A percentile compares a stretch with the other conserved stretches of the same genome.
Conservation (phyloP, 2,797 vertebrate species). For the Micromesistius poutassou region DNA sequence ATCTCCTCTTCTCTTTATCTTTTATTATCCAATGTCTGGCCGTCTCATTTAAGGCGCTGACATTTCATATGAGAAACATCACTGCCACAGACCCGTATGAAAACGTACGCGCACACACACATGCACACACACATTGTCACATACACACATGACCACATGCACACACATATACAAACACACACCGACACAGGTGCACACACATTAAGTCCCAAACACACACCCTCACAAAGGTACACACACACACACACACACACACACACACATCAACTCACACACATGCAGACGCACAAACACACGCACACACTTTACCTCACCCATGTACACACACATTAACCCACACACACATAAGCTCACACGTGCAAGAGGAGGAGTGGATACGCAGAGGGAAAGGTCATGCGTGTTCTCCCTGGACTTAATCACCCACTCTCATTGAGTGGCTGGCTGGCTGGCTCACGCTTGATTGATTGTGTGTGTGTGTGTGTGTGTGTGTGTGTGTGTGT, state of each 20-base stretch:
- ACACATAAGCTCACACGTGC: slow-evolving; percentile 25
- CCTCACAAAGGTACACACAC: slow-evolving; percentile 31
- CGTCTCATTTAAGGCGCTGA: slow-evolving; percentile 66
- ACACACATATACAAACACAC: slow-evolving; percentile 59
- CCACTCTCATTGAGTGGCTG: slow-evolving; percentile 71
- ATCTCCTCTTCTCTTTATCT: slow-evolving; percentile 14
- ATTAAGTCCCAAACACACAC: slow-evolving; percentile 30
- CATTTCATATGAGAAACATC: slow-evolving; percentile 69
- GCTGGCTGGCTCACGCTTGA: slow-evolving; percentile 62
- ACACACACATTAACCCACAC: slow-evolving; percentile 44
- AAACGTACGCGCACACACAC: slow-evolving; percentile 50
- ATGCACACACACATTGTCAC: slow-evolving; percentile 61
- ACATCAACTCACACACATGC: slow-evolving; percentile 36
- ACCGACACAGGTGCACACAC: slow-evolving; percentile 52
- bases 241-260: slow-evolving; percentile 30
- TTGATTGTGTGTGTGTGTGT: slow-evolving; percentile 18
- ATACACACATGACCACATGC: slow-evolving; percentile 55
- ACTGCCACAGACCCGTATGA: slow-evolving; percentile 68
- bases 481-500: slow-evolving; percentile 9
- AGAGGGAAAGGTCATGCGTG: slow-evolving; percentile 73
- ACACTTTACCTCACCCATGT: too few relatives aligned
- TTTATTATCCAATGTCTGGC: slow-evolving; percentile 21
- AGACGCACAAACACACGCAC: slow-evolving; percentile 58
- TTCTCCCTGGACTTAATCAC: slow-evolving; percentile 75
- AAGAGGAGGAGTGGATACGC: slow-evolving; percentile 54